These are phyloP conservation scores for Drosophila miranda DNA, from an alignment of 1,140 invertebrate genomes.

Conservation along the genomic window DNA sequence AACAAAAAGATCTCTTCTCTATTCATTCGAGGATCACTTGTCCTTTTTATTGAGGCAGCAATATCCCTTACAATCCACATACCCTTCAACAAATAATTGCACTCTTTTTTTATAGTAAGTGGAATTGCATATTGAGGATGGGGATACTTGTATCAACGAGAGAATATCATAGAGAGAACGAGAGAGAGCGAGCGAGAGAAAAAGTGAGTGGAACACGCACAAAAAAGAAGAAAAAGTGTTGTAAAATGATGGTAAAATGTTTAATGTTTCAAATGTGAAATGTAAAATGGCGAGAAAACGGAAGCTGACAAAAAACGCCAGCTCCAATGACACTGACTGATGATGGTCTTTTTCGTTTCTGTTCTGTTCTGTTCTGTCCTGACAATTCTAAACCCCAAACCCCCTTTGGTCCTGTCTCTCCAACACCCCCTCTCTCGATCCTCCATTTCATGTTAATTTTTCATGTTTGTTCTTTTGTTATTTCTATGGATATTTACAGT, in stretches of 20 bases:
- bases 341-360: constrained; percentile 45
- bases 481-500: constrained; percentile 60
- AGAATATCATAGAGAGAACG: neutral
- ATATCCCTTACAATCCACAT: neutral
- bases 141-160: neutral
- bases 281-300: constrained; percentile 51
- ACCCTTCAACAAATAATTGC: neutral
- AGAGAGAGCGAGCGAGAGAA: neutral
- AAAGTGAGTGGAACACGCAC: neutral
- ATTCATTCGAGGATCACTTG: no score
- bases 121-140: constrained; percentile 14
- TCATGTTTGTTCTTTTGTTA: constrained; percentile 57
- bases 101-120: constrained; percentile 12
- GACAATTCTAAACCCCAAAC: constrained; percentile 7
- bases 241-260: constrained; percentile 38
- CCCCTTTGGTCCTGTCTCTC: constrained; percentile 6
- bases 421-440: neutral
- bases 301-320: constrained; percentile 78
- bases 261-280: constrained; percentile 1
- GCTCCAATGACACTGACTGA: constrained; percentile 72
- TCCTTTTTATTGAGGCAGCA: no score
- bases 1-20: no score
- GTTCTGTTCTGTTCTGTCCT: neutral
- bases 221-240: constrained; percentile 35
- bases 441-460: constrained; percentile 69